Conservation (phyloP, 2,113 vertebrate genomes). For the Tauraco erythrolophus region DNA sequence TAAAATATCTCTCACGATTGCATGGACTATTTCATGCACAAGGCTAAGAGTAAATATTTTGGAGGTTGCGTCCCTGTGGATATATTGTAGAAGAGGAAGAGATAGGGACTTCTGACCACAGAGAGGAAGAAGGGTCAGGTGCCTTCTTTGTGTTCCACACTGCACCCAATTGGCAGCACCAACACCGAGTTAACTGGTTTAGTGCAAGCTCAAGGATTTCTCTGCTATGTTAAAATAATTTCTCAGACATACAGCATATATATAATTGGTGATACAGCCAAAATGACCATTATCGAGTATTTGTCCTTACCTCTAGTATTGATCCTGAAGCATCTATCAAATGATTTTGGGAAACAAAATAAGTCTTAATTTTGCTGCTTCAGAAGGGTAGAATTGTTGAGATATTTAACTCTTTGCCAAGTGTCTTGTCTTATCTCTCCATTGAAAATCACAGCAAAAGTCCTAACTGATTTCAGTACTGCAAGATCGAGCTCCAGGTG, state of each 20-base stretch:
- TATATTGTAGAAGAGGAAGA: neutral
- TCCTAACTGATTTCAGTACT: neutral
- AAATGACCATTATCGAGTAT: neutral
- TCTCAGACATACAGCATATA: rapidly evolving
- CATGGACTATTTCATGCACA: neutral
- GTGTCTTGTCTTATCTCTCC: neutral
- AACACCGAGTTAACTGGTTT: neutral
- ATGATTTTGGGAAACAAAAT: neutral
- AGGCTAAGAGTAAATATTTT: neutral
- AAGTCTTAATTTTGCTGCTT: neutral
- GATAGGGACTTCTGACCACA: neutral
- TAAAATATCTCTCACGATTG: neutral
- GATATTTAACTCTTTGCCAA: neutral
- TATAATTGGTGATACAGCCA: neutral
- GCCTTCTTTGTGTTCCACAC: rapidly evolving
- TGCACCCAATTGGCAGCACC: rapidly evolving
- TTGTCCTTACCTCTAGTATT: too few relatives aligned
- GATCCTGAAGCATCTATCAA: neutral
- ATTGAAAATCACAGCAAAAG: neutral
- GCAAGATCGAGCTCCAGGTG: neutral
- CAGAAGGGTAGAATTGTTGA: neutral
- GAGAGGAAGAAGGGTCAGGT: neutral
- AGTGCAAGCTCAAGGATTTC: neutral
- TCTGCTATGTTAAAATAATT: neutral
- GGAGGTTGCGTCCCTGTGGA: neutral